These are phyloP conservation scores for Brienomyrus brachyistius DNA, from an alignment of 2,113 vertebrate genomes.

Conservation along the genomic window DNA sequence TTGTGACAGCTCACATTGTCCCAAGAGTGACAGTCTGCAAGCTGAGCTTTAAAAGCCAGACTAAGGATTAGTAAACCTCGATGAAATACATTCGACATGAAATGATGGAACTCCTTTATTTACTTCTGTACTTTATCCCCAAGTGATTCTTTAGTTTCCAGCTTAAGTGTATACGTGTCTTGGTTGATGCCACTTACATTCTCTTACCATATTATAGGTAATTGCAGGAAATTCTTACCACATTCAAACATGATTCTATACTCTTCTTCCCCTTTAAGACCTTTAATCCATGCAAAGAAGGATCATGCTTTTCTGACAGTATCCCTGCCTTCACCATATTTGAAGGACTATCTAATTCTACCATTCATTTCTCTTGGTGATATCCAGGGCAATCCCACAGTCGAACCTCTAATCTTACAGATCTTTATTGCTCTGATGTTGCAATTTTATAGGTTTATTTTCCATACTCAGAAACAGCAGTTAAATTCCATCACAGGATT, in stretches of 20 bases:
- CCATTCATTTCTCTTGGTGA: constrained; percentile 25
- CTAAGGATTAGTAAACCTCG: constrained; percentile 24
- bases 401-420: constrained; percentile 29
- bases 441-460: constrained; percentile 14
- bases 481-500: constrained; percentile 34
- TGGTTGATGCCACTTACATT: background rate
- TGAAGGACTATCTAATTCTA: background rate
- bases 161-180: background rate
- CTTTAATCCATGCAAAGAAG: background rate
- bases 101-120: constrained; percentile 38
- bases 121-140: constrained; percentile 16
- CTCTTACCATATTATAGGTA: background rate
- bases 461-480: constrained; percentile 16
- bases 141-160: constrained; percentile 17
- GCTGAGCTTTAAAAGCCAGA: constrained; percentile 8
- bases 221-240: background rate
- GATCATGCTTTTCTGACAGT: background rate
- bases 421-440: constrained; percentile 26
- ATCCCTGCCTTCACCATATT: background rate
- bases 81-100: constrained; percentile 40
- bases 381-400: constrained; percentile 28
- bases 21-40: constrained; percentile 32
- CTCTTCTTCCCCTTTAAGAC: background rate
- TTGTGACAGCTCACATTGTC: constrained; percentile 33
- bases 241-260: background rate